Base-by-base conservation (phyloP, 1,140 invertebrate genomes). In the Apis dorsata region DNA sequence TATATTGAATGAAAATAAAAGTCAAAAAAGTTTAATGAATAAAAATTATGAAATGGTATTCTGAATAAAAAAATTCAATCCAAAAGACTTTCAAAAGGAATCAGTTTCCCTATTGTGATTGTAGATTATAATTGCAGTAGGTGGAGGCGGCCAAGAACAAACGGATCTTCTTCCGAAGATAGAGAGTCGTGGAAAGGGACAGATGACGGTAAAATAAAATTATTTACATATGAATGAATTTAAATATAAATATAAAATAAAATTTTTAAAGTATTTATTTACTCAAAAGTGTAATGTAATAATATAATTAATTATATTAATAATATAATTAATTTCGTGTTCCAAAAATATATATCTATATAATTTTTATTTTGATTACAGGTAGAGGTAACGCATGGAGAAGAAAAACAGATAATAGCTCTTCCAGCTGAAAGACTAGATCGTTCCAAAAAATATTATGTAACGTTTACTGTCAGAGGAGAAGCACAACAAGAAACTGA, bases 371-470 rank as follows among this genome's bases (percentile, higher is more conserved):
- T 7, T 34, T 63, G 0, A 21, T 17, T 44, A 28, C 21, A 94
- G 93, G 93, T 98, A 87, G 97, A 98, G 93, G 94, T 98, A 59
- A 97, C 96, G 76, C 96, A 97, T 88, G 97, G 97, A 24, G 95
- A 96, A 63, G 97, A 97, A 88, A 97, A 97, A 90, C 97, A 98
- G 93, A 94, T 98, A 82, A 97, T 98, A 90, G 96, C 97, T 89
- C 94, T 98, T 92, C 97, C 97, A 57, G 96, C 97, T 81, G 97
- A 98, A 90, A 96, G 95, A 92, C 92, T 98, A 88, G 97, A 98
- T 91, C 97, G 96, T 90, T 97, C 97, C 90, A 98, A 98, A 93
- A 95, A 97, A 90, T 98, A 98, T 92, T 98, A 97, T 91, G 97
- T 98, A 71, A 98, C 97, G 28, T 98, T 98, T 90, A 98, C 97